Base-by-base conservation (phyloP, 2,888 invertebrate species). In the Apoderus coryli region DNA sequence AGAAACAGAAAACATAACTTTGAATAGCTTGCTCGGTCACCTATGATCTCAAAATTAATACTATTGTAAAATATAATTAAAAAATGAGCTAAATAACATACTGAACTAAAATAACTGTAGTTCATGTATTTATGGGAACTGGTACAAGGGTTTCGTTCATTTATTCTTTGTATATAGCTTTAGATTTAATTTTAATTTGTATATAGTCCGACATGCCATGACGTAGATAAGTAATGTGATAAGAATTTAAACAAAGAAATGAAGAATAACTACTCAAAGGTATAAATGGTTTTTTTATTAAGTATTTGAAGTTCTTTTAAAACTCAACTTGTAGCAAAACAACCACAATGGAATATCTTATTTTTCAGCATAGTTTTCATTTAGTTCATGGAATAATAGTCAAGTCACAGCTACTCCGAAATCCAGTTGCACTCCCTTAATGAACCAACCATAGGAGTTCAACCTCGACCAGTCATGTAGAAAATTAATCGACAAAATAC, bases 41-140 rank as follows among this genome's bases (percentile, higher is more conserved):
- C 45, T 22, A 46, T 53, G 54, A 54, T 54, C 54, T 54, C 53
- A 53, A 53, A 54, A 53, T 53, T n/a, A n/a, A n/a, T n/a, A n/a
- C n/a, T n/a, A n/a, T n/a, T n/a, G n/a, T n/a, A n/a, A n/a, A n/a
- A n/a, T n/a, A n/a, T n/a, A n/a, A n/a, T n/a, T n/a, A n/a, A n/a
- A n/a, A n/a, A 48, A 45, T 49, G 48, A 44, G 45, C 43, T 47
- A 40, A 43, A 39, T 35, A 41, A 24, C 42, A 44, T 37, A 37
- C 38, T 46, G 43, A 42, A 45, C 42, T 36, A 44, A 41, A 44
- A 43, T 34, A 36, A 35, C 31, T 40, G 25, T 32, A 44, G 40
- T 44, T 46, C 41, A 41, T 38, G 38, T 44, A 46, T 43, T 40
- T 46, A 38, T 37, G 43, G 42, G 36, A 39, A 34, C 23, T 32